Conservation (phyloP, 2,888 invertebrate genomes). For the Phengaris alcon region DNA sequence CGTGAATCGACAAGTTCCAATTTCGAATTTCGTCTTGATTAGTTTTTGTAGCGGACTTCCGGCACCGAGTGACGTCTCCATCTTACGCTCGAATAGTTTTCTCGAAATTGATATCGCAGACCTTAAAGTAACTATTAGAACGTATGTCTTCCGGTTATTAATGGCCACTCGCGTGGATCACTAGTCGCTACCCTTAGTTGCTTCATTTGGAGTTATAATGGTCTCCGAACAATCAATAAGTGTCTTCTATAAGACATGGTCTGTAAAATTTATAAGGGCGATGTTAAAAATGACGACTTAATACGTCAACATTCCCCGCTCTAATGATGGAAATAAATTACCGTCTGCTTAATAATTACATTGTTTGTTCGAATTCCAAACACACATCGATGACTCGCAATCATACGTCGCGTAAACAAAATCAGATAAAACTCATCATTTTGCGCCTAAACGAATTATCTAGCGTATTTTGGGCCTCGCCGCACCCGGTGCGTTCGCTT, state of each 20-base stretch:
- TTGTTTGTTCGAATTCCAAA: slow-evolving; percentile 49
- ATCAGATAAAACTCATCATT: slow-evolving; percentile 69
- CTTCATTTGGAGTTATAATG: slow-evolving; percentile 73
- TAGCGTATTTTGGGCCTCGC: slow-evolving; percentile 59
- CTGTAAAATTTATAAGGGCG: slow-evolving; percentile 34
- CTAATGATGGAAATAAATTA: slow-evolving; percentile 46
- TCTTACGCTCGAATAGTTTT: slow-evolving; percentile 63
- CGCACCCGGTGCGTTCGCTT: slow-evolving; percentile 58
- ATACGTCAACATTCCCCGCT: slow-evolving; percentile 46
- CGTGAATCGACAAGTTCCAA: slow-evolving; percentile 62
- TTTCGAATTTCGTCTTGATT: slow-evolving; percentile 67
- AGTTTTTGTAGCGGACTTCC: slow-evolving; percentile 74
- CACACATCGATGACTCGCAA: slow-evolving; percentile 50
- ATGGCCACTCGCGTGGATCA: slow-evolving; percentile 66
- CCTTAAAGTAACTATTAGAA: slow-evolving; percentile 71
- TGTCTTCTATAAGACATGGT: slow-evolving; percentile 32
- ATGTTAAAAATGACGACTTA: slow-evolving; percentile 44
- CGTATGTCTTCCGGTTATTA: slow-evolving; percentile 70
- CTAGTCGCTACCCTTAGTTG: slow-evolving; percentile 55
- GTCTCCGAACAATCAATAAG: slow-evolving; percentile 49
- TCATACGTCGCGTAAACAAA: slow-evolving; percentile 55
- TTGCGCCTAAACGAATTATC: slow-evolving; percentile 71
- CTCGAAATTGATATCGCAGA: slow-evolving; percentile 76
- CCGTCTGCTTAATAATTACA: slow-evolving; percentile 46
- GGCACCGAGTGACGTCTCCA: slow-evolving; percentile 62